Conservation (phyloP, 2,888 invertebrate species). For the Troides helena region DNA sequence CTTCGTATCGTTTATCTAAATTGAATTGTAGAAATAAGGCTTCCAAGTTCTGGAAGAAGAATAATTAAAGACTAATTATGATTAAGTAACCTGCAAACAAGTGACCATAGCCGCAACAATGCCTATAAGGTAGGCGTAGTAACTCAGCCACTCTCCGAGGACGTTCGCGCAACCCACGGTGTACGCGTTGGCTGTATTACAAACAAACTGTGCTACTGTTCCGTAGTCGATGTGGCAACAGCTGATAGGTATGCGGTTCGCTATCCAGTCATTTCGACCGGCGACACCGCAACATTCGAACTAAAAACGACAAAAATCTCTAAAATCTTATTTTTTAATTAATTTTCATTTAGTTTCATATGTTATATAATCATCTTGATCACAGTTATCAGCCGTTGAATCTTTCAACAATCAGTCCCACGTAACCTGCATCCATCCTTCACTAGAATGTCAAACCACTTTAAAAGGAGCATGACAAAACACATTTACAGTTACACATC, state of each 20-base stretch:
- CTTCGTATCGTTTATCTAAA: too few relatives aligned
- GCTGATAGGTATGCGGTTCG: conserved; percentile 74
- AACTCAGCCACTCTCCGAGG: conserved; percentile 74
- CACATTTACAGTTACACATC: too few relatives aligned
- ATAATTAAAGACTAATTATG: neutral
- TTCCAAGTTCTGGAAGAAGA: neutral
- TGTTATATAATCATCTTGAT: too few relatives aligned
- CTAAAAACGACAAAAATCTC: conserved; percentile 47
- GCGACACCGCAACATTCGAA: conserved; percentile 84
- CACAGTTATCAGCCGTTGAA: too few relatives aligned
- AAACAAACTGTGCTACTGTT: conserved; percentile 63
- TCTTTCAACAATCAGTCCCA: too few relatives aligned
- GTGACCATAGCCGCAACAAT: conserved; percentile 50
- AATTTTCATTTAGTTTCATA: too few relatives aligned
- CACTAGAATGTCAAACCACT: too few relatives aligned
- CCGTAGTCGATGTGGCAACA: conserved; percentile 81
- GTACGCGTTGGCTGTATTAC: conserved; percentile 55
- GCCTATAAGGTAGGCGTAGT: conserved; percentile 54
- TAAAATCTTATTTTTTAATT: too few relatives aligned
- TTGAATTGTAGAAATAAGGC: neutral
- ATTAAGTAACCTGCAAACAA: conserved; percentile 55
- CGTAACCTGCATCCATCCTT: too few relatives aligned
- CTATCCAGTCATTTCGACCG: conserved; percentile 77
- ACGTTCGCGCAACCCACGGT: conserved; percentile 74
- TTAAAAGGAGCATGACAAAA: too few relatives aligned